These are phyloP conservation scores for Drosophila nigromelanica DNA, from an alignment of 1,140 invertebrate genomes.

Conservation along the genomic window DNA sequence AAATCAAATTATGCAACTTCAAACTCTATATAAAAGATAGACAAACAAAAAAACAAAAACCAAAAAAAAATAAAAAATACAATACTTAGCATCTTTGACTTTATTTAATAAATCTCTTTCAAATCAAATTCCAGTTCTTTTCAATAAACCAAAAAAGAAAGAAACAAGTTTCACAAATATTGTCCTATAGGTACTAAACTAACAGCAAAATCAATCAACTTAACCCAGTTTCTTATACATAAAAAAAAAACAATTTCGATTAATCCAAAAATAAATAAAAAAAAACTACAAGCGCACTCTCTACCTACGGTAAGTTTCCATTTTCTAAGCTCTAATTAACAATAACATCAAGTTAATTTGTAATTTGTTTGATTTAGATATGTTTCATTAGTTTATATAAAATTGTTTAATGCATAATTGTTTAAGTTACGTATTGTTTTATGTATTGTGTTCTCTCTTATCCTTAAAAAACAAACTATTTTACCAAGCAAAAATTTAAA, in stretches of 20 bases:
- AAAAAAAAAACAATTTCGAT: conserved; percentile 26
- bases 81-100: conserved; percentile 76
- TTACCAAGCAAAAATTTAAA: conserved; percentile 55
- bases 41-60: conserved; percentile 19
- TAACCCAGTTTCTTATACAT: conserved; percentile 29
- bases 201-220: conserved; percentile 44
- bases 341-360: conserved; percentile 31
- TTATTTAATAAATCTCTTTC: conserved; percentile 82
- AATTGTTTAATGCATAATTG: conserved; percentile 41
- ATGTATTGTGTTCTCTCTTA: conserved; percentile 57
- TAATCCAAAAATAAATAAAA: conserved; percentile 25
- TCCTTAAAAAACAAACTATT: conserved; percentile 35
- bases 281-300: conserved; percentile 71
- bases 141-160: conserved; percentile 44
- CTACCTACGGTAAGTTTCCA: conserved; percentile 72
- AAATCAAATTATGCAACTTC: conserved; percentile 55
- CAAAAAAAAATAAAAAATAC: conserved; percentile 33
- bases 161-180: conserved; percentile 15
- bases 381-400: conserved; percentile 25
- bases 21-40: conserved; percentile 15
- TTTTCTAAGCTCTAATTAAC: conserved; percentile 74
- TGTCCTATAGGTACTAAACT: conserved; percentile 65
- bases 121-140: conserved; percentile 82
- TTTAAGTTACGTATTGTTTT: conserved; percentile 63
- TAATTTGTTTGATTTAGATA: conserved; percentile 22